Base-by-base conservation (phyloP, 2,888 invertebrate species). In the Microctonus hyperodae region DNA sequence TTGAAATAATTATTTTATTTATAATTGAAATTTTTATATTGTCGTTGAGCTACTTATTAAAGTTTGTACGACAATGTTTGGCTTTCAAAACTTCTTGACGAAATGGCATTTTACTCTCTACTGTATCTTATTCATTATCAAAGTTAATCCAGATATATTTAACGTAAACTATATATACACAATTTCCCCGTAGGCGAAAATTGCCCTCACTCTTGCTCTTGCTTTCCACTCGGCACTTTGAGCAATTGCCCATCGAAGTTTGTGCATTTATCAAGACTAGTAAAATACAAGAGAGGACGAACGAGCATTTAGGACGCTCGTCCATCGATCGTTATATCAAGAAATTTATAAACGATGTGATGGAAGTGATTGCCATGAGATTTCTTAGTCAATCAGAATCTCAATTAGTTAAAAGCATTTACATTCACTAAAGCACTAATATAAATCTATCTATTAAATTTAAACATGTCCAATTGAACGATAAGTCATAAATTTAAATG, bases 201-300 rank as follows among this genome's bases (percentile, higher is more conserved):
- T 71, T 68, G 59, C 58, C 55, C 56, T 62, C 44, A n/a, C 28
- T 7, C n/a, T n/a, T n/a, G n/a, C n/a, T n/a, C n/a, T n/a, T n/a
- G n/a, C n/a, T n/a, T n/a, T n/a, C 40, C 67, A 58, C 31, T 37
- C 53, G 31, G 50, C 48, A 63, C 60, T 63, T 25, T 51, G 50
- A 66, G 66, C 50, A 50, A 68, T 69, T 62, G 64, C 33, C 65
- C 65, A 56, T 48, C 58, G 57, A 67, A 70, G 55, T 69, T 70
- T 50, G 40, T 50, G 62, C 58, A 67, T 68, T 69, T 65, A 67
- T 71, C 68, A 67, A 59, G 44, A 20, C 44, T n/a, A n/a, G n/a
- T n/a, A n/a, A 48, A 59, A 28, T 16, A 25, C 22, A 13, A 20
- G 10, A 20, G 23, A 61, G 13, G 31, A 13, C 13, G 25, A 33